Percentiles rank a stretch among this genome's conserved stretches.
Conservation (phyloP, 1,140 invertebrate genomes). For the Drosophila pseudoananassae region DNA sequence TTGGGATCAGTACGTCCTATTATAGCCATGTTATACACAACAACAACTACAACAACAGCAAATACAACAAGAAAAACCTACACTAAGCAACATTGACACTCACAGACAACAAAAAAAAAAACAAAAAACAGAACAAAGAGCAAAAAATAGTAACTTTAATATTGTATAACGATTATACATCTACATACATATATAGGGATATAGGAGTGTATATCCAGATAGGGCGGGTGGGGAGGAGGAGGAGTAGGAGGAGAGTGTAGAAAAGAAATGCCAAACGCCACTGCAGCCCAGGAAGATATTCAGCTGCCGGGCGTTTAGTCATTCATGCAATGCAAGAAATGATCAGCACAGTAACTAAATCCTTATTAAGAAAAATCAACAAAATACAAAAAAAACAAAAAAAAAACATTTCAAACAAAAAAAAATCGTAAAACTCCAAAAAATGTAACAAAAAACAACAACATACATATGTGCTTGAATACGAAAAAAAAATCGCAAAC, state of each 20-base stretch:
- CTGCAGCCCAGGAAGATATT: conserved; percentile 31
- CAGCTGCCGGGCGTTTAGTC: conserved; percentile 47
- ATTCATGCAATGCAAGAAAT: conserved; percentile 61
- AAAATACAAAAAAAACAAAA: conserved; percentile 51
- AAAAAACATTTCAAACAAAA: conserved; percentile 71
- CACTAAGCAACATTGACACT: conserved; percentile 65
- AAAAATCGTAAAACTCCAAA: conserved; percentile 66
- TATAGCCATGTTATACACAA: conserved; percentile 82
- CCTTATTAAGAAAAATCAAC: conserved; percentile 50
- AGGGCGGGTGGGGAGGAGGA: conserved; percentile 34
- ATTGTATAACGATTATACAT: conserved; percentile 66
- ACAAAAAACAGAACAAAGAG: conserved; percentile 58
- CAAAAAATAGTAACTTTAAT: conserved; percentile 75
- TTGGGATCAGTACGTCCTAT: conserved; percentile 82
- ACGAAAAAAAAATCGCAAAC: conserved; percentile 76
- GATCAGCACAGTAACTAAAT: conserved; percentile 74
- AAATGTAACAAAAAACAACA: conserved; percentile 63
- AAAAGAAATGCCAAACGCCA: conserved; percentile 46
- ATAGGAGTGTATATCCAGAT: conserved; percentile 24
- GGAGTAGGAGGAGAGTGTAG: not conserved
- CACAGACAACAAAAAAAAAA: conserved; percentile 7
- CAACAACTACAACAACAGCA: conserved; percentile 58
- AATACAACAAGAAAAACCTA: conserved; percentile 54
- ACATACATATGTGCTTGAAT: conserved; percentile 83
- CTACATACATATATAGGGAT: conserved; percentile 31